Conservation (phyloP, 2,797 vertebrate species). For the Eptatretus atami region DNA sequence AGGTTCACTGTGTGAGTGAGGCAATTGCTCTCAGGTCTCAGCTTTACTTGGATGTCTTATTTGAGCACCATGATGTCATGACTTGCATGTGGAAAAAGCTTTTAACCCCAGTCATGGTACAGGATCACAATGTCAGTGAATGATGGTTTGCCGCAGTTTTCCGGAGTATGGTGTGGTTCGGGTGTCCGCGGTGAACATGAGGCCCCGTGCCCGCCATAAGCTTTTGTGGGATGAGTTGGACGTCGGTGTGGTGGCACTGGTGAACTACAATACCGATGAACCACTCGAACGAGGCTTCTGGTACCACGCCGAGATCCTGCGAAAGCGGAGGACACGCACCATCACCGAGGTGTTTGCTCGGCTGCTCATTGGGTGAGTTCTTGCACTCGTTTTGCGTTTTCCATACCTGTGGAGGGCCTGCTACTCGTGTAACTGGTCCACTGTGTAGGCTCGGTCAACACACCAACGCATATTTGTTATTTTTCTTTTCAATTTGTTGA, state of each 20-base stretch:
- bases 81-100: too few species aligned
- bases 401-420: background rate
- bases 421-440: background rate
- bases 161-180: slow-evolving; percentile 53
- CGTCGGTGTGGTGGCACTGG: slow-evolving; percentile 53
- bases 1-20: too few species aligned
- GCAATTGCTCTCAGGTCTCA: too few species aligned
- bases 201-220: slow-evolving; percentile 40
- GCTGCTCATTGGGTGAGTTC: slow-evolving; percentile 46
- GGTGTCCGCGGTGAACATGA: slow-evolving; percentile 31
- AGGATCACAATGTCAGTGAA: too few species aligned
- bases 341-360: slow-evolving; percentile 39
- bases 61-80: too few species aligned
- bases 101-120: too few species aligned
- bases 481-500: too few species aligned
- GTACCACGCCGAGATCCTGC: slow-evolving; percentile 68
- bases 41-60: too few species aligned
- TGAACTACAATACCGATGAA: slow-evolving; percentile 75
- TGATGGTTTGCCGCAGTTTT: slow-evolving; percentile 21
- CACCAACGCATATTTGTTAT: too few species aligned
- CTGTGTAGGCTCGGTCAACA: background rate
- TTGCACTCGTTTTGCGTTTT: slow-evolving; percentile 9
- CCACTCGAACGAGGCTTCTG: slow-evolving; percentile 71
- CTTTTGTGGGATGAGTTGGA: slow-evolving; percentile 64
- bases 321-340: slow-evolving; percentile 40